Conservation (phyloP, 2,797 vertebrate genomes). For the Acrossocheilus fasciatus region DNA sequence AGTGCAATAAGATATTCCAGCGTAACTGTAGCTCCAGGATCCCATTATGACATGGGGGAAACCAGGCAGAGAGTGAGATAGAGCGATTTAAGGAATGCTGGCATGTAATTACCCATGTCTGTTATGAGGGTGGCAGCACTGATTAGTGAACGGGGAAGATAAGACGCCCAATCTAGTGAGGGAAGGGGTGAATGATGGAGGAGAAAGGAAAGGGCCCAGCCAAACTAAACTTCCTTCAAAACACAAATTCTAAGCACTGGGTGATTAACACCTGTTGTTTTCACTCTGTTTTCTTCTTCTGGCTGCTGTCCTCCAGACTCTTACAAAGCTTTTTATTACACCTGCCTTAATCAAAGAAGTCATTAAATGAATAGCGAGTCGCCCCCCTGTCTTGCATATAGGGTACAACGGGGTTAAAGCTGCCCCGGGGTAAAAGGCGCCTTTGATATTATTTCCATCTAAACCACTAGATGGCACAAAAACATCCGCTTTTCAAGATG, state of each 20-base stretch:
- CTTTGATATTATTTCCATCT: too few relatives aligned
- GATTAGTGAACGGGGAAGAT: constrained; percentile 53
- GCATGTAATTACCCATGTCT: constrained; percentile 49
- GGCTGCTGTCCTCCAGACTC: constrained; percentile 21
- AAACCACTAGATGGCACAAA: too few relatives aligned
- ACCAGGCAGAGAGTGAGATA: constrained; percentile 2
- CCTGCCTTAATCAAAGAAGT: constrained; percentile 1
- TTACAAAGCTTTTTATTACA: neutral
- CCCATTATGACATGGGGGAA: neutral
- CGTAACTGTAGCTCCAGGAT: constrained; percentile 57
- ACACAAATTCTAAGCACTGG: constrained; percentile 35
- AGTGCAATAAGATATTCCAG: constrained; percentile 52
- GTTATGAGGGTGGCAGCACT: constrained; percentile 23
- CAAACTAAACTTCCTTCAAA: constrained; percentile 61
- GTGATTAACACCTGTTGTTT: constrained; percentile 44
- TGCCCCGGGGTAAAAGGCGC: too few relatives aligned
- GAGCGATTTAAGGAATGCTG: constrained; percentile 20
- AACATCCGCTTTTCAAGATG: too few relatives aligned
- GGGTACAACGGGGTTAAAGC: too few relatives aligned
- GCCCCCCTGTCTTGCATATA: constrained; percentile 24
- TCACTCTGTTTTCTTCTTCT: neutral
- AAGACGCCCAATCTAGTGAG: constrained; percentile 31
- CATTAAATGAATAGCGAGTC: constrained; percentile 15
- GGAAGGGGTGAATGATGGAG: constrained; percentile 16
- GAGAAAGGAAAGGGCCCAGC: constrained; percentile 40